These are phyloP conservation scores for Natator depressus DNA, from an alignment of 2,113 vertebrate genomes.

Conservation along the genomic window DNA sequence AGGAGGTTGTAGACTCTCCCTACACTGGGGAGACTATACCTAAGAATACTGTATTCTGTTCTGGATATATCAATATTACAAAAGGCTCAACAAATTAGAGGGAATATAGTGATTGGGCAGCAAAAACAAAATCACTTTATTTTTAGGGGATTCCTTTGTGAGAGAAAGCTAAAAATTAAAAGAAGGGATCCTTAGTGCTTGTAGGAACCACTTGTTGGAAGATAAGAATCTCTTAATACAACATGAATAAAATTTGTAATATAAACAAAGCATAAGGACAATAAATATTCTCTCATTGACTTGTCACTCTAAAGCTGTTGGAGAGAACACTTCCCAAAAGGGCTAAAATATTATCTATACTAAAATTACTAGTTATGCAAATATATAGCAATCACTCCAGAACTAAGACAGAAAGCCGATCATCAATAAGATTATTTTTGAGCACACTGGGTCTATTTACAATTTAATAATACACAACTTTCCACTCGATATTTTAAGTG, in stretches of 20 bases:
- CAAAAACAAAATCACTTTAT: neutral
- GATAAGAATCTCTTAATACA: neutral
- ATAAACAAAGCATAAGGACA: neutral
- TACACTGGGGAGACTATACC: neutral
- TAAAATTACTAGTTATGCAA: conserved; percentile 9
- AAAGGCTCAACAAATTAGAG: neutral
- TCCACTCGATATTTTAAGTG: conserved; percentile 31
- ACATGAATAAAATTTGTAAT: neutral
- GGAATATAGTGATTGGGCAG: neutral
- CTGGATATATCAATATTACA: neutral
- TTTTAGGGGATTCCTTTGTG: neutral
- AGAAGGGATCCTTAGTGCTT: neutral
- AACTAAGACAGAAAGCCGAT: conserved; percentile 61
- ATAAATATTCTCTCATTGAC: neutral
- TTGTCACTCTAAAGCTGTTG: neutral
- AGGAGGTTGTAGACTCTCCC: neutral
- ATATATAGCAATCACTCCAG: neutral
- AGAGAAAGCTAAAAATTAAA: neutral
- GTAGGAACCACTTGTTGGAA: neutral
- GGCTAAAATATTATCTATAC: neutral
- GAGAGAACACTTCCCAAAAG: neutral
- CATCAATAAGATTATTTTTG: conserved; percentile 58
- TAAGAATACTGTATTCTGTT: neutral
- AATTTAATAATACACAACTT: conserved; percentile 50
- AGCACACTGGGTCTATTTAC: conserved; percentile 54